Evolutionary conservation across 1,140 invertebrate species (phyloP), one percentile per base, ranked within the genome.

Genomic region (Formica exsecta): DNA sequence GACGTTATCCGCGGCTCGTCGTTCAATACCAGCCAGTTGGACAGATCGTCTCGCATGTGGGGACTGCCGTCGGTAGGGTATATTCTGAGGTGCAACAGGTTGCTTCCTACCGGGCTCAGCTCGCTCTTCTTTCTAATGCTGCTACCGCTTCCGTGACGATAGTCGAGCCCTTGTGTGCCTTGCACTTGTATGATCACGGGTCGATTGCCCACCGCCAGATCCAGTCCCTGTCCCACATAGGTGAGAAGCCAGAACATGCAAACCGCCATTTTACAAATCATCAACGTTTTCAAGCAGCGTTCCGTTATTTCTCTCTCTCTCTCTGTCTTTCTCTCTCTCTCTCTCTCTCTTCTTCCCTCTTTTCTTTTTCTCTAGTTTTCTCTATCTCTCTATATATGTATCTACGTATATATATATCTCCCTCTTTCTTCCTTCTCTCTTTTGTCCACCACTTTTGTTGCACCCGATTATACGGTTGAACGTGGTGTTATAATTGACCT

Each of bases 171-270:
- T 54, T 83, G 77, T 48, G 71, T 29, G 1, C 59, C 90, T 44
- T 92, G 84, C 79, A 91, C 87, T 19, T 80, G 76, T 61, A 91
- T 85, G 87, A 88, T 89, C 54, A 90, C 86, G 7, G 92, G 92
- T 48, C 92, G 92, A 88, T 92, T 92, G 29, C 87, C 92, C 62
- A 93, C 84, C 41, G 89, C 89, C n/a, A 93, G 73, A 38, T 92
- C 92, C 61, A 93, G 87, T n/a, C 92, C 92, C 29, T 93, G 80
- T 88, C 93, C 92, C 76, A 92, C 92, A 89, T 92, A 94, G 62
- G 91, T 92, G 70, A 93, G 89, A 48, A 94, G 86, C 92, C 92
- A 93, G 80, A 94, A 88, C 83, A 92, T 90, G 88, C 90, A 91
- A 73, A 91, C 91, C 83, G 92, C 91, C 93, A 94, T 94, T 86